Evolutionary conservation across 92 coral and sea anemone genomes (phyloP).

Genomic region (Epizoanthus stellaris): DNA sequence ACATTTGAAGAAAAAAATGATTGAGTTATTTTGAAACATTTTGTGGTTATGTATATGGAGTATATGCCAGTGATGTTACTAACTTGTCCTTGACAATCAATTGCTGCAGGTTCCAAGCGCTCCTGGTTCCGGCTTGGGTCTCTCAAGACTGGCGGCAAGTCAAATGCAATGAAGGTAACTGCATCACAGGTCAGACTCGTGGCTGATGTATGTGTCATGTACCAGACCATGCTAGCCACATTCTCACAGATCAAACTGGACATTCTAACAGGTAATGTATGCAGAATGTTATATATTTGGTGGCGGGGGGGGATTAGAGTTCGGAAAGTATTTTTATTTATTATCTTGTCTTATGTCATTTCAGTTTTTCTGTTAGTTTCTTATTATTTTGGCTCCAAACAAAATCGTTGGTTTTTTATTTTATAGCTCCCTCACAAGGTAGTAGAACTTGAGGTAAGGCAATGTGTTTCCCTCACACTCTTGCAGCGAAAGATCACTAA

Average conservation of each 20-base stretch:
- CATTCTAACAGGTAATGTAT: conserved; percentile 80
- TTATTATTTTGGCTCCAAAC: too few relatives aligned
- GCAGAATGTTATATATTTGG: neutral
- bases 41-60: too few relatives aligned
- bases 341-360: too few relatives aligned
- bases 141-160: conserved; percentile 56
- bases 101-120: conserved; percentile 65
- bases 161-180: conserved; percentile 63
- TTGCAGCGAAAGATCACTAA: too few relatives aligned
- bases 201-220: conserved; percentile 93
- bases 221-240: conserved; percentile 79
- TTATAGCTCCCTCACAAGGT: too few relatives aligned
- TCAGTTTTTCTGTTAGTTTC: too few relatives aligned
- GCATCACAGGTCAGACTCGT: conserved; percentile 80
- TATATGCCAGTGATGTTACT: too few relatives aligned
- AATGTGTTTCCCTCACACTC: too few relatives aligned
- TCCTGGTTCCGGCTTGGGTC: conserved; percentile 80
- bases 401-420: too few relatives aligned
- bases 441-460: too few relatives aligned
- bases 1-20: too few relatives aligned
- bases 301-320: neutral
- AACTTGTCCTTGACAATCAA: neutral
- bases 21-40: too few relatives aligned
- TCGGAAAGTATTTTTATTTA: neutral
- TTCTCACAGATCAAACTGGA: conserved; percentile 94